These are phyloP conservation scores for Brachypodius melanocephalos DNA, from an alignment of 2,113 vertebrate species.

Conservation along the genomic window DNA sequence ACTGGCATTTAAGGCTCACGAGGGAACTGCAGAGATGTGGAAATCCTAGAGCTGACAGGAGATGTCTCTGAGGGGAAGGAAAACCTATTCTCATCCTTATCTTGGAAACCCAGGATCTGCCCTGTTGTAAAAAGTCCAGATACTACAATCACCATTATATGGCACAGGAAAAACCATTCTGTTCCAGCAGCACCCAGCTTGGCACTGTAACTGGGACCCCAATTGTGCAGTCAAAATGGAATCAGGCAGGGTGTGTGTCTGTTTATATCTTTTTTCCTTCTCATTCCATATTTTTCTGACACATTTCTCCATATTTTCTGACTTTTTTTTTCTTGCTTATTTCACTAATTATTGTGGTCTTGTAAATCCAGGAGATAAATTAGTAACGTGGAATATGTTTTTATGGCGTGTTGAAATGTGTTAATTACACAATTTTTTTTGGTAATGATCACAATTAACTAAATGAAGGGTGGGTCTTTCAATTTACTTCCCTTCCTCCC, in stretches of 20 bases:
- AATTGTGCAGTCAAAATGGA: neutral
- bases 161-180: neutral
- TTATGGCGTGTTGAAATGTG: neutral
- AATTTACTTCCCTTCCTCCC: neutral
- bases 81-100: neutral
- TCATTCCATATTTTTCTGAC: neutral
- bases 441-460: neutral
- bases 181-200: neutral
- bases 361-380: neutral
- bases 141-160: neutral
- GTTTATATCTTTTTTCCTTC: neutral
- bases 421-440: neutral
- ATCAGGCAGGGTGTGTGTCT: neutral
- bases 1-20: neutral
- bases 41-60: neutral
- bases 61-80: neutral
- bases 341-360: neutral
- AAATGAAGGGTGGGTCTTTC: neutral
- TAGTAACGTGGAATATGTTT: neutral
- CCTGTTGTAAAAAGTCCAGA: neutral
- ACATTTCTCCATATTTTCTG: neutral
- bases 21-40: neutral
- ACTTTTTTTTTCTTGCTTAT: neutral
- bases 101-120: neutral
- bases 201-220: rapidly evolving